Evolutionary conservation across 2,888 invertebrate genomes (phyloP).

Genomic region (Dasypolia templi): DNA sequence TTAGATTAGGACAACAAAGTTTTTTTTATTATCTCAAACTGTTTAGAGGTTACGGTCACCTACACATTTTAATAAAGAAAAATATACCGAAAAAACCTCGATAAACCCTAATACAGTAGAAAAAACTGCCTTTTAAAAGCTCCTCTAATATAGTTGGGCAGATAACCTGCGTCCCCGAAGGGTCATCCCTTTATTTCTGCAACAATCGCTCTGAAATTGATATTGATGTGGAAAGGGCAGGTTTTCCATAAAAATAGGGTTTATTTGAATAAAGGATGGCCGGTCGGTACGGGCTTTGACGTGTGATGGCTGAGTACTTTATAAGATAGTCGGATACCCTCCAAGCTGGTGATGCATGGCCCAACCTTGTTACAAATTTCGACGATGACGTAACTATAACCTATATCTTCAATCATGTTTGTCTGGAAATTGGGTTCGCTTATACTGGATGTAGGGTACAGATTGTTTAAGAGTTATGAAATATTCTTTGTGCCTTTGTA

Average conservation of each 20-base stretch:
- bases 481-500: not conserved
- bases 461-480: constrained; percentile 16
- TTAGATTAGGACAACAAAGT: constrained; percentile 2
- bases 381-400: constrained; percentile 70
- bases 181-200: constrained; percentile 91
- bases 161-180: constrained; percentile 88
- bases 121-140: constrained; percentile 77
- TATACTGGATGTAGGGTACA: constrained; percentile 25
- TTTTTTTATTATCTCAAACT: constrained; percentile 12
- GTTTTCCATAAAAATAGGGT: constrained; percentile 91
- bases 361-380: constrained; percentile 70
- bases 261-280: constrained; percentile 91
- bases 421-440: constrained; percentile 51
- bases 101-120: constrained; percentile 41
- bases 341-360: constrained; percentile 77
- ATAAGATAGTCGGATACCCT: constrained; percentile 84
- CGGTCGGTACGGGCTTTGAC: constrained; percentile 83
- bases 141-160: constrained; percentile 87
- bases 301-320: constrained; percentile 83
- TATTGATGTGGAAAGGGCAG: constrained; percentile 90
- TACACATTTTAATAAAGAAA: constrained; percentile 18
- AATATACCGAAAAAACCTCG: constrained; percentile 16
- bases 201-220: constrained; percentile 90
- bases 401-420: constrained; percentile 66
- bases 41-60: constrained; percentile 48